Conservation (phyloP, 1,140 invertebrate species). For the Zaprionus capensis region DNA sequence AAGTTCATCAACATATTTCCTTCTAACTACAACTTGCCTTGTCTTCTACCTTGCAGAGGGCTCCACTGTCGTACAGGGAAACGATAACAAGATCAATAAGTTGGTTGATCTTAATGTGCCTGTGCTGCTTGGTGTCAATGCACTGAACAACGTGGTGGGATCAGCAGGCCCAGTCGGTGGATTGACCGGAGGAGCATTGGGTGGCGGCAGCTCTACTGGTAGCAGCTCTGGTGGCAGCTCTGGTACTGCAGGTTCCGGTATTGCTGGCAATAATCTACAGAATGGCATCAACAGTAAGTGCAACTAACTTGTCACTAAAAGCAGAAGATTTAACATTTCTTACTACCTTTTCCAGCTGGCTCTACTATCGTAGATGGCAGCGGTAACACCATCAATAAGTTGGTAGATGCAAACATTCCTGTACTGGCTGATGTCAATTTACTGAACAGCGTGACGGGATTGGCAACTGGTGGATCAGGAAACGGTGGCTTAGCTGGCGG, state of each 20-base stretch:
- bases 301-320: too few species aligned
- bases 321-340: rapidly evolving
- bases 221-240: not conserved
- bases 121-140: not conserved
- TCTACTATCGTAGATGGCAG: not conserved
- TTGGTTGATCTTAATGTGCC: constrained; percentile 1
- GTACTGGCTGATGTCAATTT: not conserved
- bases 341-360: not conserved
- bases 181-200: not conserved
- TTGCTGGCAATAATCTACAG: not conserved
- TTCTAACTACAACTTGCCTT: not conserved
- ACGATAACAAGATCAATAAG: not conserved
- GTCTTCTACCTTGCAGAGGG: not conserved
- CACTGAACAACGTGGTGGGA: not conserved
- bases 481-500: not conserved
- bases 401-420: not conserved
- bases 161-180: not conserved
- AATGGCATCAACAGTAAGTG: not conserved
- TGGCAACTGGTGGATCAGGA: not conserved
- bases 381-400: not conserved
- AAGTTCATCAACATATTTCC: not conserved
- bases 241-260: not conserved
- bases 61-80: not conserved
- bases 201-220: not conserved
- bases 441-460: not conserved